A percentile compares a stretch with the other conserved stretches of the same genome.
Evolutionary conservation across 2,797 vertebrate species (phyloP).

Genomic region (Propithecus deckenii): DNA sequence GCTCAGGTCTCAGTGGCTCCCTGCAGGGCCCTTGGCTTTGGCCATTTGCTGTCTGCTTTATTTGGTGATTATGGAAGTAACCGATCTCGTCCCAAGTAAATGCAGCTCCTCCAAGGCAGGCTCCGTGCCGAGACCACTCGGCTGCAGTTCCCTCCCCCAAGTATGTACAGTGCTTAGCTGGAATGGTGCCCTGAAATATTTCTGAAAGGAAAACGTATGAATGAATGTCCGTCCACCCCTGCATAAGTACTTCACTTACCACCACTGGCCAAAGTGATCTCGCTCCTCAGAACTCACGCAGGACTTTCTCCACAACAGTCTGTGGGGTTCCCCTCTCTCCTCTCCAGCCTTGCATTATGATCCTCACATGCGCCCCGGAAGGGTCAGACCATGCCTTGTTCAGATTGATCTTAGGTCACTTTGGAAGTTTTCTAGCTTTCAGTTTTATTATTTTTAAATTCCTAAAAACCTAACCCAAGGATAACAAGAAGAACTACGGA

Average conservation of each 20-base stretch:
- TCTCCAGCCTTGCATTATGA: not conserved
- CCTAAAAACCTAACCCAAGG: not conserved
- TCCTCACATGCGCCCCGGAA: not conserved
- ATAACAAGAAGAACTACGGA: not conserved
- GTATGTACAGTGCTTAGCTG: not conserved
- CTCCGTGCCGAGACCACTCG: not conserved
- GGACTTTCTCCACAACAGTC: not conserved
- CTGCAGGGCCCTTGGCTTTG: not conserved
- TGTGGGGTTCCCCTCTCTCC: not conserved
- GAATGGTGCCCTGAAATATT: not conserved
- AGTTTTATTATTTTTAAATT: not conserved
- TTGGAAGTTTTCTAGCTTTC: not conserved
- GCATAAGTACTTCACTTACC: not conserved
- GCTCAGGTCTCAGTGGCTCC: not conserved
- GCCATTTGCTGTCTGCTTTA: not conserved
- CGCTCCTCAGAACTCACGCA: not conserved
- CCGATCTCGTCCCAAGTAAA: not conserved
- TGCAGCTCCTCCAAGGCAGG: not conserved
- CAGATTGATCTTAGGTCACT: not conserved
- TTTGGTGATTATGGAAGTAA: not conserved
- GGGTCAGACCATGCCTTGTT: not conserved
- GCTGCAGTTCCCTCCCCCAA: not conserved
- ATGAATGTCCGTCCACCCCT: not conserved
- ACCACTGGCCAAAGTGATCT: not conserved
- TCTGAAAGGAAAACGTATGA: not conserved